Conservation (phyloP, 2,113 vertebrate genomes). For the Rhinopomastus cyanomelas region DNA sequence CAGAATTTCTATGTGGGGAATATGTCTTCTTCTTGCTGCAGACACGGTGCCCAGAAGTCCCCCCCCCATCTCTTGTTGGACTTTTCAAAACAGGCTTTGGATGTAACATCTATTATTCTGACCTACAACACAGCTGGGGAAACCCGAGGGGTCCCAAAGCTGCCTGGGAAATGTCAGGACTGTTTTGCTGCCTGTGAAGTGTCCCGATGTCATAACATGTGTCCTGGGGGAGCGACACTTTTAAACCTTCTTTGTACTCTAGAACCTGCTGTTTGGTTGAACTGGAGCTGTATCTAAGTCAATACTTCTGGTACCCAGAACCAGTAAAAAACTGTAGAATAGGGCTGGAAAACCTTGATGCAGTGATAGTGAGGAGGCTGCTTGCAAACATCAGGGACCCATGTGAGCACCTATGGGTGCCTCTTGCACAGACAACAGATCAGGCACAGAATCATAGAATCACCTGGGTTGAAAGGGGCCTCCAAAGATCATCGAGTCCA, state of each 20-base stretch:
- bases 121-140: not conserved
- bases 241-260: not conserved
- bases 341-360: not conserved
- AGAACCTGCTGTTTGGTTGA: not conserved
- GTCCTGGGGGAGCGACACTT: not conserved
- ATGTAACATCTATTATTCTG: not conserved
- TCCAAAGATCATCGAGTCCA: no score
- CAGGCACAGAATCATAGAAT: no score
- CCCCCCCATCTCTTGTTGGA: not conserved
- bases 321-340: not conserved
- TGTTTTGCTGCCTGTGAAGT: not conserved
- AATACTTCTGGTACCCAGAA: not conserved
- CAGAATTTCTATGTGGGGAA: not conserved
- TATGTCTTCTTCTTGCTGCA: not conserved
- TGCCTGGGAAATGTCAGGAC: not conserved
- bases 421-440: not conserved
- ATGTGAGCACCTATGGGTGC: not conserved
- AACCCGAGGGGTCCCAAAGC: not conserved
- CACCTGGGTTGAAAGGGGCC: no score
- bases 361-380: rapidly evolving
- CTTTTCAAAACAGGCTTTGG: rapidly evolving
- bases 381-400: not conserved
- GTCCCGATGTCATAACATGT: no score
- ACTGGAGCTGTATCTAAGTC: not conserved
- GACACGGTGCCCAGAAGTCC: not conserved